Evolutionary conservation across 2,888 invertebrate genomes (phyloP), one percentile per base, ranked within the genome.

Genomic region (Hirtodrosophila cameraria): DNA sequence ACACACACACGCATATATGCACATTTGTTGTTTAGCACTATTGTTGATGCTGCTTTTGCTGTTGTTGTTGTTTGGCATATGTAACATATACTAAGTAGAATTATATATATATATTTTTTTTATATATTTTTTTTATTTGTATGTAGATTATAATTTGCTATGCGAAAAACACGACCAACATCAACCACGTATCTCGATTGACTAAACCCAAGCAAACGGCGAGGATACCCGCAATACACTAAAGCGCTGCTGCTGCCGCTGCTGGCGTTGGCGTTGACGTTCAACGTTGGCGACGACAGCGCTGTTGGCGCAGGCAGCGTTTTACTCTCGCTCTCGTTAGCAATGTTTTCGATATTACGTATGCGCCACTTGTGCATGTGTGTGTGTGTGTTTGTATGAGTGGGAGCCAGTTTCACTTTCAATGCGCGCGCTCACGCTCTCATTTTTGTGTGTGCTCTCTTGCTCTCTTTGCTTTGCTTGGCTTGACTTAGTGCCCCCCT

Each of bases 131-230:
- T 58, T 8, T 23, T 61, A 35, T 55, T 48, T 59, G 43, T 55
- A 53, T 71, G 39, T 58, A 61, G 63, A 49, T 65, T 70, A 23
- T 20, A 63, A 45, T 58, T 63, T 75, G 75, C 77, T 74, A 76
- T 75, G 81, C 86, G 82, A 86, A 89, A 86, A 89, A 89, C 89
- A 89, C 90, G 88, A 90, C 91, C 89, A 89, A 86, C 87, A 88
- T 88, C 90, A 89, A 90, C 90, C 89, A 89, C 90, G 90, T 89
- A 89, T 88, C 88, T 90, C 90, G 90, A 91, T 90, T 90, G 89
- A 91, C 90, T 91, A 90, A 91, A 85, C 86, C 84, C 84, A 87
- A 90, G 88, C 87, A 87, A 88, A 87, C 82, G 88, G 84, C 90
- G 82, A 90, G 90, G 90, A 90, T 89, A 87, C 81, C 66, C 75